Evolutionary conservation across 2,888 invertebrate genomes (phyloP).

Genomic region (Amblyjoppa proteus): DNA sequence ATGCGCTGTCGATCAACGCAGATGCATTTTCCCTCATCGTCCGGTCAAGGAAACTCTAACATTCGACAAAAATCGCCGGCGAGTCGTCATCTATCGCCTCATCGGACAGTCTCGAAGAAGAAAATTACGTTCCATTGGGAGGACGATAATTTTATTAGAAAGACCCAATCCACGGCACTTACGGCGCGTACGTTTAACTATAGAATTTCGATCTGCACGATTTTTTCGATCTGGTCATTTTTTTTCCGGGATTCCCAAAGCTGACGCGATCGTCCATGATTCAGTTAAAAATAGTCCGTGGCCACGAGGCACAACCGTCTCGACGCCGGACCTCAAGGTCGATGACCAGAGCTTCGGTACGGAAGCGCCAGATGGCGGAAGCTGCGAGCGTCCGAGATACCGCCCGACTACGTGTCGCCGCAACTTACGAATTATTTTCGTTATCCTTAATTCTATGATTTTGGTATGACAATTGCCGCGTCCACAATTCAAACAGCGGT

Average conservation of each 20-base stretch:
- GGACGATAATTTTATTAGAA: constrained; percentile 60
- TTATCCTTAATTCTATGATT: constrained; percentile 68
- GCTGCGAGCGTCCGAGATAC: constrained; percentile 16
- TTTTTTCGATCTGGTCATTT: neutral
- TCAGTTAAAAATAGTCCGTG: constrained; percentile 63
- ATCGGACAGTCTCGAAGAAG: constrained; percentile 60
- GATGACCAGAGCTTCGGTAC: constrained; percentile 50
- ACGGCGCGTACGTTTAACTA: constrained; percentile 54
- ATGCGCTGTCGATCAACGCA: constrained; percentile 22
- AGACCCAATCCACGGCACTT: constrained; percentile 70
- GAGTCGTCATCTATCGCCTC: constrained; percentile 66
- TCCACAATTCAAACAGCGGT: neutral
- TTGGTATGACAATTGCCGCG: constrained; percentile 53
- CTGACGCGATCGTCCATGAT: neutral
- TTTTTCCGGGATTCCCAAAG: neutral
- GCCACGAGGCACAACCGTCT: constrained; percentile 67
- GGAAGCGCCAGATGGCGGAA: constrained; percentile 30
- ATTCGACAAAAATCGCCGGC: constrained; percentile 68
- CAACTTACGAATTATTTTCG: constrained; percentile 64
- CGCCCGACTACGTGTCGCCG: constrained; percentile 57
- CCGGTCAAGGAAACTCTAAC: constrained; percentile 60
- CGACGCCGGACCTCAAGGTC: constrained; percentile 70
- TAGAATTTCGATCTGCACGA: neutral
- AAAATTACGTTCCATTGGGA: constrained; percentile 55
- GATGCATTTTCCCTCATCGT: constrained; percentile 55